Conservation (phyloP, 2,797 vertebrate genomes). For the Typhlichthys eigenmanni region DNA sequence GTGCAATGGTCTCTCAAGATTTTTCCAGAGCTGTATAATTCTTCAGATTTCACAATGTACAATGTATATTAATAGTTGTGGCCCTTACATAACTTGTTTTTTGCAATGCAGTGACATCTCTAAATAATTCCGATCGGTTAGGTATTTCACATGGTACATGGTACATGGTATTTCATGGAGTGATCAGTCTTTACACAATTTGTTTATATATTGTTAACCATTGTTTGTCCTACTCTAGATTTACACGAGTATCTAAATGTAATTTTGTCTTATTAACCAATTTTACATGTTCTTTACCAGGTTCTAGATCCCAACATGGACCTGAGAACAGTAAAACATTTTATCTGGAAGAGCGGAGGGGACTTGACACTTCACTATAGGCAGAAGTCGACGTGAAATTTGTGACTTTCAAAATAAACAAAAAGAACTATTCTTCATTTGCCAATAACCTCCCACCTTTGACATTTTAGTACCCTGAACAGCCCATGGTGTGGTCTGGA, state of each 20-base stretch:
- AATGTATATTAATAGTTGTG: no score
- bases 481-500: constrained; percentile 60
- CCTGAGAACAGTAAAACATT: constrained; percentile 98
- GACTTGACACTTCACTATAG: constrained; percentile 98
- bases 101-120: no score
- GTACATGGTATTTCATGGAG: no score
- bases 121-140: no score
- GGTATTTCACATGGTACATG: no score
- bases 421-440: constrained; percentile 70
- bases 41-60: no score
- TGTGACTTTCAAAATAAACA: constrained; percentile 39
- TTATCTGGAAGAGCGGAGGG: constrained; percentile 99
- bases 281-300: constrained; percentile 56
- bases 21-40: no score
- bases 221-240: no score
- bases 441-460: constrained; percentile 74
- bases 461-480: constrained; percentile 68
- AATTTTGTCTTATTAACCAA: constrained; percentile 6
- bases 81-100: no score
- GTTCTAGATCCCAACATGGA: constrained; percentile 99
- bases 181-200: background rate
- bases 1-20: no score
- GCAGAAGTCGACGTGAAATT: constrained; percentile 95
- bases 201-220: background rate
- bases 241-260: background rate